Base-by-base conservation (phyloP, 2,797 vertebrate genomes). In the Staurois parvus region DNA sequence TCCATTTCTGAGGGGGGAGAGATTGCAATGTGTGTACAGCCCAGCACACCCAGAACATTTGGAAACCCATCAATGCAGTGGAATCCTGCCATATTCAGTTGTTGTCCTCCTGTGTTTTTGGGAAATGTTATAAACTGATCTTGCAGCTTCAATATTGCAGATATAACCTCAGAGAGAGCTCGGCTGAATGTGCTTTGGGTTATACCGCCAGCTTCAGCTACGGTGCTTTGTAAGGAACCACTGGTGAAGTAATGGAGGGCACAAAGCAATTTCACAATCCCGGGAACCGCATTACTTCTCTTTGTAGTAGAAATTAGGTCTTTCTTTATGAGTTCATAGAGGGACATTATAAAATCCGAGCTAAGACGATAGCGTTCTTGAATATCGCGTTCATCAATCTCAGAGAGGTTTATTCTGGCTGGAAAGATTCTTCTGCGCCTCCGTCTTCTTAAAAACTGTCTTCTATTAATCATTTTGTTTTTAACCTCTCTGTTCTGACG, bases 341-440 rank as follows among this genome's bases (percentile, higher is more conserved):
- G 24, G 24, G 69, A 73, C 76, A 85, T 79, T 48, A 85, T 85
- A 10, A 59, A 70, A 11, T 79, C 76, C 24, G 76, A 85, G 28
- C 62, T 79, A 15, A 85, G 74, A 21, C 70, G 76, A 70, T 85
- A 85, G 4, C 84, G 75, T 21, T 72, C 62, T 79, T 73, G 66
- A 40, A 85, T 85, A 24, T 85, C 84, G 13, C 79, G 29, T 13
- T 85, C 84, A n/a, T 84, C 69, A 4, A 84, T 84, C 72, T 84
- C 83, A 34, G 76, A 84, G 2, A 84, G 66, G 28, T 77, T 77
- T 12, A 84, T 70, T 64, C 83, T 72, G 3, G 37, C 83, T 7
- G 83, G 83, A 32, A 84, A 84, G 59, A 84, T 84, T 78, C 83
- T 76, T 45, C 74, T 69, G 7, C 83, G 21, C 24, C 83, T 37